These are phyloP conservation scores for Notodonta ziczac DNA, from an alignment of 2,888 invertebrate species.

Conservation along the genomic window DNA sequence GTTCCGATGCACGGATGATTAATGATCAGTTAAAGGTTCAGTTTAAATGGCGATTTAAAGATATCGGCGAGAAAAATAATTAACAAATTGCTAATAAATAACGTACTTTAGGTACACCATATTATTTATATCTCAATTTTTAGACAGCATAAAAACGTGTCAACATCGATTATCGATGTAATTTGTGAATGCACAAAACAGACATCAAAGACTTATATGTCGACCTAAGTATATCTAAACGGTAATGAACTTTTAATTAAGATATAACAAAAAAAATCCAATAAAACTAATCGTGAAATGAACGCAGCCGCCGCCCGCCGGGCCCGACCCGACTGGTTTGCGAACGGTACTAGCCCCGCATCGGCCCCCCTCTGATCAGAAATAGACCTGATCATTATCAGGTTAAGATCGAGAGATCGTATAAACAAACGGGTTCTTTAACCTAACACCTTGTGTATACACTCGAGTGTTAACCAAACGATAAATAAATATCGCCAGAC, in stretches of 20 bases:
- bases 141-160: no score
- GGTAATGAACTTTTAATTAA: constrained; percentile 2
- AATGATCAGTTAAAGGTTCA: not conserved
- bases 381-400: constrained; percentile 1
- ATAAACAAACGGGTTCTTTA: not conserved
- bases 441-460: no score
- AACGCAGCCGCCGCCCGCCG: not conserved
- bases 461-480: no score
- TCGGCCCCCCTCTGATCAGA: not conserved
- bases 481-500: no score
- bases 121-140: no score
- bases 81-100: no score
- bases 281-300: constrained; percentile 14
- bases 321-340: constrained; percentile 56
- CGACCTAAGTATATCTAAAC: not conserved
- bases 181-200: no score
- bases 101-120: no score
- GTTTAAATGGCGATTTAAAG: no score
- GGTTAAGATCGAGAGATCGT: not conserved
- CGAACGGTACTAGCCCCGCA: constrained; percentile 60
- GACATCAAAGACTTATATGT: no score
- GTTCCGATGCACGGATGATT: not conserved
- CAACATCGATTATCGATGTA: no score
- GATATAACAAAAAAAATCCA: constrained; percentile 22
- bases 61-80: no score